Evolutionary conservation across 2,888 invertebrate species (phyloP), one percentile per base, ranked within the genome.

Genomic region (Metellina segmentata): DNA sequence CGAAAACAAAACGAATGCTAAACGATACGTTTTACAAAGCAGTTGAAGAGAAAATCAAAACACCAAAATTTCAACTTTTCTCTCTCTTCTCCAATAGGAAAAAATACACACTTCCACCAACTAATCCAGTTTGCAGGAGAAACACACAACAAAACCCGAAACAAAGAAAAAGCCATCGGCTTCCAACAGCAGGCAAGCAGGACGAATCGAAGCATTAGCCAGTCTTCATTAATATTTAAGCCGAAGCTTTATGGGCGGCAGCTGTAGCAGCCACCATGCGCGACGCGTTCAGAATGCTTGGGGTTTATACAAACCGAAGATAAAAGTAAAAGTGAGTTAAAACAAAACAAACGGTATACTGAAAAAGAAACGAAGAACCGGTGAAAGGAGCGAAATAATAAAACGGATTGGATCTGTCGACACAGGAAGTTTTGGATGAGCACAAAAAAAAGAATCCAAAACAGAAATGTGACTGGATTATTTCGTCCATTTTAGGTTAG

Each of bases 201-300:
- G 77, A 53, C 79, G 79, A 79, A 79, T 79, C 79, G 53, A 79
- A 20, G 34, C 61, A 53, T 77, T 77, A 77, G 77, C 61, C 79
- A 79, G 61, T 61, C 19, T 81, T 75, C 89, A 82, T 89, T 82
- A 89, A 89, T 89, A 89, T 89, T 89, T 89, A 89, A 89, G 82
- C 89, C 77, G 9, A 48, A 13, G 71, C 19, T 77, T 8, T 69
- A 77, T 61, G 69, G 79, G 72, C 19, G 71, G 49, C 81, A 88
- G 74, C 88, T 81, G 88, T 51, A 20, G 19, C 52, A 19, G 71
- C 82, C 70, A 53, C 61, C 51, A 9, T 13, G 79, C 83, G 72
- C 48, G 72, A 51, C 48, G 75, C 61, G 77, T 75, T 69, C 53
- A n/a, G 48, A 85, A 75, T 61, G 61, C 85, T 48, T 75, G 34